Evolutionary conservation across 2,113 vertebrate species (phyloP).

Genomic region (Ophiodon elongatus): DNA sequence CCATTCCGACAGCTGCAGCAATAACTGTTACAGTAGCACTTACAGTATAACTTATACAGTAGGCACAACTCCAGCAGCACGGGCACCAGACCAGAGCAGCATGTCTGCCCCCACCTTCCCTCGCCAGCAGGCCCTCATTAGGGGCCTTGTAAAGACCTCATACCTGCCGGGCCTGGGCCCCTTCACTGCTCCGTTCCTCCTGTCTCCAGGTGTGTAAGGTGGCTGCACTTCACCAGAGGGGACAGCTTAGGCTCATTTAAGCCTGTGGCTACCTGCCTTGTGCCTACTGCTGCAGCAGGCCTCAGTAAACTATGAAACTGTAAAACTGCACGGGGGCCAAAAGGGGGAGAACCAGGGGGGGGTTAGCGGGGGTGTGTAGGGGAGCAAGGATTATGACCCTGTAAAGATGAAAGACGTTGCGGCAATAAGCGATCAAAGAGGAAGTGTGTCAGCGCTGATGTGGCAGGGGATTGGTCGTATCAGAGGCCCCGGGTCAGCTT

Average conservation of each 20-base stretch:
- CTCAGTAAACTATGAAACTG: constrained; percentile 70
- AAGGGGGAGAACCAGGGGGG: constrained; percentile 32
- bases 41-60: constrained; percentile 68
- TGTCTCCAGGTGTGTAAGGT: constrained; percentile 83
- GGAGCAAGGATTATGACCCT: constrained; percentile 84
- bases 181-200: constrained; percentile 62
- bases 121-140: constrained; percentile 83
- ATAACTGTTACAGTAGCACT: constrained; percentile 74
- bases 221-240: constrained; percentile 78
- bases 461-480: constrained; percentile 78
- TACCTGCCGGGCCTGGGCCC: constrained; percentile 79
- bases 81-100: constrained; percentile 67
- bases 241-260: constrained; percentile 82
- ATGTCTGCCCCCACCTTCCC: constrained; percentile 66
- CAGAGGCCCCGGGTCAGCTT: constrained; percentile 69
- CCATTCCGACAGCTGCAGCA: constrained; percentile 72
- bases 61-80: constrained; percentile 65
- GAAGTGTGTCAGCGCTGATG: constrained; percentile 81
- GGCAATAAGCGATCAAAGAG: constrained; percentile 85
- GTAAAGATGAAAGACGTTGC: constrained; percentile 86
- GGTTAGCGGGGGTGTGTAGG: constrained; percentile 60
- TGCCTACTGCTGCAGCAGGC: constrained; percentile 65
- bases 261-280: constrained; percentile 76
- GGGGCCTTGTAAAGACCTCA: constrained; percentile 79
- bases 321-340: constrained; percentile 67